Base-by-base conservation (phyloP, 2,113 vertebrate genomes). In the Pterophyllum scalare region DNA sequence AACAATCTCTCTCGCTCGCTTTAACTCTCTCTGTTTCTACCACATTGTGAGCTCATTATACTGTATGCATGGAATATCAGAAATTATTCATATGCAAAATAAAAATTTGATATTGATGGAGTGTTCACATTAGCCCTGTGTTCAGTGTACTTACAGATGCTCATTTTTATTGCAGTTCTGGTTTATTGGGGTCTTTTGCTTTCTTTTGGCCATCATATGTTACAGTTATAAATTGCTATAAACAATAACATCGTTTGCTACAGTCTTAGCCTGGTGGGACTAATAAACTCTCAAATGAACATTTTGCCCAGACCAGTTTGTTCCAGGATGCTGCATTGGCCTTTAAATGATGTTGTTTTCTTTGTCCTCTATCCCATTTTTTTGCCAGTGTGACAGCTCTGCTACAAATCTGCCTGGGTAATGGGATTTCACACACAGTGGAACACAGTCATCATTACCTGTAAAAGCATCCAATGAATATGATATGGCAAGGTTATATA, bases 1-100 rank as follows among this genome's bases (percentile, higher is more conserved):
- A 40, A 61, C 77, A 74, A 24, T 83, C 52, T 84, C 65, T 75
- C 56, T 85, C 11, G 72, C 26, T 65, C 26, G 60, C 9, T 86
- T 40, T 87, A 14, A 2, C 15, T 79, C n/a, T 80, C 54, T 79
- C 22, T 81, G 31, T 81, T 75, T 80, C 33, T 84, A 56, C 86
- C 87, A 90, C 78, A 72, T 61, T 91, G 76, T 93, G 72, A 87
- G 67, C 86, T 92, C 83, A 91, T 91, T 92, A 87, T 92, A 87
- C 35, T 93, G 88, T 94, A 90, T 93, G 92, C 94, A 95, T 95
- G 94, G 81, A 38, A 93, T 94, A 88, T 91, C 88, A 91, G 87
- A 89, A 92, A 81, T 82, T 91, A 74, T 93, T 93, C 84, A 93
- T 94, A 94, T 94, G 88, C 91, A 93, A 94, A 94, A 93, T 93